Conservation (phyloP, 2,113 vertebrate species). For the Pyxicephalus adspersus region DNA sequence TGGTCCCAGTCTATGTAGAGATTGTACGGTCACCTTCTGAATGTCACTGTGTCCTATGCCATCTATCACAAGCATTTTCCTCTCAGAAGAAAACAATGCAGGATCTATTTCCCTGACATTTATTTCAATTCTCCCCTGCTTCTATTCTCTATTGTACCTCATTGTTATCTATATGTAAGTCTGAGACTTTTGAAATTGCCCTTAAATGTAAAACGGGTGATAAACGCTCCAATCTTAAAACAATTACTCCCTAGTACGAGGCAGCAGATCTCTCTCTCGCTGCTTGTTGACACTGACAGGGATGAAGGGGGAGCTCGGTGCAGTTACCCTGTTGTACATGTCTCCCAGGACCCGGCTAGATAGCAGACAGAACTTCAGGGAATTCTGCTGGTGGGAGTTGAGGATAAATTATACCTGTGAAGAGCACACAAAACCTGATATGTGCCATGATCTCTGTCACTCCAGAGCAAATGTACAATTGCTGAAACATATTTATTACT, state of each 20-base stretch:
- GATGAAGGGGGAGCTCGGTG: constrained; percentile 1
- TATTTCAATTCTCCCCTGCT: background rate
- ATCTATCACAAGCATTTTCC: background rate
- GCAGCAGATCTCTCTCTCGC: constrained; percentile 22
- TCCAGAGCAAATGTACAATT: constrained; percentile 15
- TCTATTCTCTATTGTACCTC: background rate
- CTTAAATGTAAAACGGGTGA: constrained; percentile 49
- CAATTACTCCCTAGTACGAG: constrained; percentile 49
- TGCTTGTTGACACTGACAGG: constrained; percentile 48
- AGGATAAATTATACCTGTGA: constrained; percentile 57
- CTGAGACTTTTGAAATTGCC: constrained; percentile 50
- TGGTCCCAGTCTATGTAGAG: too few species aligned
- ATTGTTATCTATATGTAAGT: constrained; percentile 38
- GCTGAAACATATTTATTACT: background rate
- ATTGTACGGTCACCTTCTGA: too few species aligned
- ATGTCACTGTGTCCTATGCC: too few species aligned
- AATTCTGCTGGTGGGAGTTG: constrained; percentile 45
- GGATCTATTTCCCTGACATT: background rate
- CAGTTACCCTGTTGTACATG: constrained; percentile 46
- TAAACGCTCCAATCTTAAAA: constrained; percentile 54
- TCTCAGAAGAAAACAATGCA: constrained; percentile 5
- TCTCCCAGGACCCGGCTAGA: constrained; percentile 64
- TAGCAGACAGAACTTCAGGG: constrained; percentile 64
- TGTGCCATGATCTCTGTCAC: constrained; percentile 39
- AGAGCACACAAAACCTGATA: constrained; percentile 29